A percentile compares a stretch with the other conserved stretches of the same genome.
phyloP scores from a whole-genome alignment of 2,113 vertebrate species.

The Ceyx melanurus region DNA sequence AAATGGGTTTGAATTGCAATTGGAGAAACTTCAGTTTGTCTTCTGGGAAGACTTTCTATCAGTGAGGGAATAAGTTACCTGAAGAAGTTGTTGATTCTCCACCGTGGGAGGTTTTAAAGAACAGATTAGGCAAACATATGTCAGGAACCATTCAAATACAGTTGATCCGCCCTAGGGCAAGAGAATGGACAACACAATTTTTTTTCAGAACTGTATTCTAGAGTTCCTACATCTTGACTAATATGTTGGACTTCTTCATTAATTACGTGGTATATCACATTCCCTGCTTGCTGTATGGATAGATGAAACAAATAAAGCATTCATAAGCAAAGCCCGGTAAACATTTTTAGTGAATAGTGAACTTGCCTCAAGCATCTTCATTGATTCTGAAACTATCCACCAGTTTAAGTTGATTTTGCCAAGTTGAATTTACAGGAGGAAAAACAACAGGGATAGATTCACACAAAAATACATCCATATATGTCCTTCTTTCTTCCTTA shows the following conservation, averaged over 20 bases:
- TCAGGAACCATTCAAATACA: not conserved
- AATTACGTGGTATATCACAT: not conserved
- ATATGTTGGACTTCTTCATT: not conserved
- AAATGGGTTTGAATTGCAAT: not conserved
- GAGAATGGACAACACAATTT: not conserved
- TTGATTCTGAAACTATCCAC: not conserved
- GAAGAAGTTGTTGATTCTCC: not conserved
- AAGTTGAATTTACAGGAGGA: not conserved
- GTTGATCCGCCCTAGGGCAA: not conserved
- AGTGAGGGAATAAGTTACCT: not conserved
- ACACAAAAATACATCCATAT: not conserved
- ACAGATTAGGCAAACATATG: not conserved
- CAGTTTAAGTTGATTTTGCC: not conserved
- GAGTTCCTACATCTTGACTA: not conserved
- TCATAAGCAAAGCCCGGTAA: not conserved
- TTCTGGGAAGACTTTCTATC: not conserved
- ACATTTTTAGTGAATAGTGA: not conserved
- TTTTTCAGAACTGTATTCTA: not conserved
- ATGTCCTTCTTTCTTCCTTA: not conserved
- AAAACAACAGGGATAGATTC: not conserved
- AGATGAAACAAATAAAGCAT: not conserved
- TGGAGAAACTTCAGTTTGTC: not conserved
- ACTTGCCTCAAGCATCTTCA: not conserved
- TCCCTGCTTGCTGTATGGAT: not conserved
- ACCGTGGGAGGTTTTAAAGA: not conserved